Evolutionary conservation across 2,888 invertebrate genomes (phyloP).

Genomic region (Drosophila nigricruria): DNA sequence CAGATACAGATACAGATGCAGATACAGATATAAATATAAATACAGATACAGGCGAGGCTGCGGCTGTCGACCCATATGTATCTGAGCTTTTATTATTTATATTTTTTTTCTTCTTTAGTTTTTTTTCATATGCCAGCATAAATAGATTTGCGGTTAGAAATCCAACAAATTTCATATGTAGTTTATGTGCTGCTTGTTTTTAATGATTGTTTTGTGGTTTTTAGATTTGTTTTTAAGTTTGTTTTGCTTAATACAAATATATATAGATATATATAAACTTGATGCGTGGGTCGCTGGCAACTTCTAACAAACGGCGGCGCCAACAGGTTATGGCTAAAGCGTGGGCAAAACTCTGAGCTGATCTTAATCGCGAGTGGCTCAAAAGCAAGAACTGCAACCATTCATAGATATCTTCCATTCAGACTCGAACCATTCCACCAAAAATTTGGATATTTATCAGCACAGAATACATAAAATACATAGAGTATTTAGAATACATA

Average conservation of each 20-base stretch:
- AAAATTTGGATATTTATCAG: not conserved
- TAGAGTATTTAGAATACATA: too few species aligned
- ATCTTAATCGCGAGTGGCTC: slow-evolving; percentile 23
- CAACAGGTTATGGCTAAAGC: slow-evolving; percentile 56
- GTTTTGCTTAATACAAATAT: slow-evolving; percentile 5
- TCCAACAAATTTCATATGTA: slow-evolving; percentile 53
- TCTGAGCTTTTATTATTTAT: too few species aligned
- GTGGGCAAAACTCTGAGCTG: slow-evolving; percentile 48
- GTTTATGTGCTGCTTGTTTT: slow-evolving; percentile 50
- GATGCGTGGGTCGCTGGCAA: slow-evolving; percentile 59
- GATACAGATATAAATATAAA: not conserved
- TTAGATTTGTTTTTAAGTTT: slow-evolving; percentile 38
- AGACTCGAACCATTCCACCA: not conserved
- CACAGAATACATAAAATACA: too few species aligned
- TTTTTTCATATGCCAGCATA: slow-evolving; percentile 72
- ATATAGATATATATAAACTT: not conserved
- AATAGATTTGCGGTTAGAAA: slow-evolving; percentile 69
- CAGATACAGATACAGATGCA: slow-evolving; percentile 3
- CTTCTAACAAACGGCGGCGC: slow-evolving; percentile 51
- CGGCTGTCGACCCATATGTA: slow-evolving; percentile 14
- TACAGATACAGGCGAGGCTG: not conserved
- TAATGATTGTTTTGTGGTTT: slow-evolving; percentile 63
- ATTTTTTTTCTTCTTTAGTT: too few species aligned
- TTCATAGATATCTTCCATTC: slow-evolving; percentile 19
- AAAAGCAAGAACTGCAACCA: slow-evolving; percentile 29